Evolutionary conservation across 2,113 vertebrate genomes (phyloP), one percentile per base, ranked within the genome.

Genomic region (Equus przewalskii): DNA sequence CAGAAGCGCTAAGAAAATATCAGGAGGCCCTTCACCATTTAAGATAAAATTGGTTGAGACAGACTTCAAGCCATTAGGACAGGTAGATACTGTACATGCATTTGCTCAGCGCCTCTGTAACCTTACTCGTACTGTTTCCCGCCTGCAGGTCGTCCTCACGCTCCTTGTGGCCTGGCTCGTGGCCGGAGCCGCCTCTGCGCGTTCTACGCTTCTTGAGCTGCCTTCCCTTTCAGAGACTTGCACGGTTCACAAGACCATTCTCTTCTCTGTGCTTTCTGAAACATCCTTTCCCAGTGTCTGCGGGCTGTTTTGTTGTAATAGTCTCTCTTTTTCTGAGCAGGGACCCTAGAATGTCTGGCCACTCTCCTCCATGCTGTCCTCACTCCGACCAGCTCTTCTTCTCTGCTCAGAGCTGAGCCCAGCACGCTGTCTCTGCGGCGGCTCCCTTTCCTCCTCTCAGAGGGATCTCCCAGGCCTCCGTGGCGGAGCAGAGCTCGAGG

Each of bases 261-360:
- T 83, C 56, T 72, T 41, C n/a, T 56, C 81, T 62, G 41, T 11
- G 6, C 46, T 89, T 33, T 6, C 22, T 54, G 51, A 72, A 73
- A 30, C 60, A 60, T 14, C 33, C 9, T 46, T 36, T 76, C 60
- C 86, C 8, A 3, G 7, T 19, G 0, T 65, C 62, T 18, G 0
- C 0, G 3, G 41, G 26, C 6, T 56, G 44, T 1, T 1, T 49
- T 12, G 0, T 21, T 13, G 1, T 0, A 15, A 22, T 1, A 7
- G 5, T 67, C n/a, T 65, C 56, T 49, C 51, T 33, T 62, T 75
- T 41, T 7, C 2, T 7, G 30, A 79, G 44, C 1, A 44, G 73
- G n/a, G 49, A 12, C 33, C 76, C 36, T 19, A 1, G 41, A 36
- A 33, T 6, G 19, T 73, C 28, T 5, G 18, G 7, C 4, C n/a